phyloP scores from a whole-genome alignment of 1,140 invertebrate genomes.

The Diabrotica undecimpunctata region DNA sequence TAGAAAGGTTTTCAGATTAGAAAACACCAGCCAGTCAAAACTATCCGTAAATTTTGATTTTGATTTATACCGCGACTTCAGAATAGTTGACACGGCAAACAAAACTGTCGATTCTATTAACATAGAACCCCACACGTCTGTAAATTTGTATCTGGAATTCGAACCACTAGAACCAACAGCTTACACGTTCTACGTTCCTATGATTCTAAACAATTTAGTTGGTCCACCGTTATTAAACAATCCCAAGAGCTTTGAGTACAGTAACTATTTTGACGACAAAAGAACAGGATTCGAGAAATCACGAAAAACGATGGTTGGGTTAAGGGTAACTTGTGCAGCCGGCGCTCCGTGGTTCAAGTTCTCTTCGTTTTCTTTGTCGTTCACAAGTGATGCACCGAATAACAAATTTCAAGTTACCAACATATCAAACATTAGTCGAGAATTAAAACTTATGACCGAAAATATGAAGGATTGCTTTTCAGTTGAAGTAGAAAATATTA shows the following conservation, averaged over 20 bases:
- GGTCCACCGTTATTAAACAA: conserved; percentile 24
- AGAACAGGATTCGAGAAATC: background rate
- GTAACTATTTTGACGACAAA: background rate
- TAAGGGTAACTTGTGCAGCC: conserved; percentile 24
- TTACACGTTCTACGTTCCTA: conserved; percentile 30
- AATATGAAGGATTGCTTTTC: background rate
- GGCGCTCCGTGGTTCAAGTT: conserved; percentile 18
- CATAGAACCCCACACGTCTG: conserved; percentile 20
- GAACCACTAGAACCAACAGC: conserved; percentile 27
- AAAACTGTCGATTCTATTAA: background rate
- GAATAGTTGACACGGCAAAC: conserved; percentile 15
- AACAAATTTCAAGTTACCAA: conserved; percentile 4
- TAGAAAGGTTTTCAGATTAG: conserved; percentile 23
- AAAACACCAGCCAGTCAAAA: conserved; percentile 8
- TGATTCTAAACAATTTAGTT: conserved; percentile 22
- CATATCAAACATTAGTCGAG: background rate
- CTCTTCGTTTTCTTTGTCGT: conserved; percentile 13
- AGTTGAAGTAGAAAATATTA: background rate
- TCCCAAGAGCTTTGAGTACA: background rate
- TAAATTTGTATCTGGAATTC: conserved; percentile 26
- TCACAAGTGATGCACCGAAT: background rate
- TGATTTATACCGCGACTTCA: conserved; percentile 25
- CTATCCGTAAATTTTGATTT: conserved; percentile 22
- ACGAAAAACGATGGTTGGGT: conserved; percentile 6
- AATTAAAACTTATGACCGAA: background rate